phyloP scores from a whole-genome alignment of 1,140 invertebrate species.

The Brachionus rubens region DNA sequence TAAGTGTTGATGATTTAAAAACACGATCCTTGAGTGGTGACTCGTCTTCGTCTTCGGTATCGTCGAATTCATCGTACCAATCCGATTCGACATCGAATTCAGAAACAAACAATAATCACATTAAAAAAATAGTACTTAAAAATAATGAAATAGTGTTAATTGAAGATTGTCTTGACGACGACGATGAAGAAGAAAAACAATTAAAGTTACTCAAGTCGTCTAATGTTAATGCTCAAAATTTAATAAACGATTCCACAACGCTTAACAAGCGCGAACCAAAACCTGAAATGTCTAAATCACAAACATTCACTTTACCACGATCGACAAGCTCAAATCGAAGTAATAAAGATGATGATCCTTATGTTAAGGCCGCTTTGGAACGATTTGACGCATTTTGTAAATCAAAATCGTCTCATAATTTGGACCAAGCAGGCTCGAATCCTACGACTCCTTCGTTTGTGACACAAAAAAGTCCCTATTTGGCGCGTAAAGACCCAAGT shows the following conservation, averaged over 20 bases:
- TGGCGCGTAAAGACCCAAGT: background rate
- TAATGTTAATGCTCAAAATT: conserved; percentile 4
- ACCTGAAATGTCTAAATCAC: conserved; percentile 3
- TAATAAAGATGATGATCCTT: conserved; percentile 29
- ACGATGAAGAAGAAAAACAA: conserved; percentile 11
- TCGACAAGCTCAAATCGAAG: background rate
- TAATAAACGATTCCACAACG: background rate
- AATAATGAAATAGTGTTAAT: conserved; percentile 22
- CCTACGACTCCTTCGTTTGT: background rate
- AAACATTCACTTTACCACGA: background rate
- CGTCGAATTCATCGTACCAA: background rate
- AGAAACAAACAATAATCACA: background rate
- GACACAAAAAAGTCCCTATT: conserved; percentile 30
- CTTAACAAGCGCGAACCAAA: background rate
- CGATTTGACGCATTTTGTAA: conserved; percentile 44
- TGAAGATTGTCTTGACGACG: conserved; percentile 29
- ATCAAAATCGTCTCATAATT: conserved; percentile 42
- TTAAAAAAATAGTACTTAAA: conserved; percentile 39
- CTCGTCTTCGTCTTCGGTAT: background rate
- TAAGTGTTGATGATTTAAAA: background rate
- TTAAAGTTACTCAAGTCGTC: background rate
- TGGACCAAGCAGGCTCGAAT: background rate
- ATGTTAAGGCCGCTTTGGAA: conserved; percentile 32
- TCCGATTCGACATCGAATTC: background rate
- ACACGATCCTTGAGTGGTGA: background rate